These are phyloP conservation scores for Lontra canadensis DNA, from an alignment of 2,113 vertebrate genomes.

Conservation along the genomic window DNA sequence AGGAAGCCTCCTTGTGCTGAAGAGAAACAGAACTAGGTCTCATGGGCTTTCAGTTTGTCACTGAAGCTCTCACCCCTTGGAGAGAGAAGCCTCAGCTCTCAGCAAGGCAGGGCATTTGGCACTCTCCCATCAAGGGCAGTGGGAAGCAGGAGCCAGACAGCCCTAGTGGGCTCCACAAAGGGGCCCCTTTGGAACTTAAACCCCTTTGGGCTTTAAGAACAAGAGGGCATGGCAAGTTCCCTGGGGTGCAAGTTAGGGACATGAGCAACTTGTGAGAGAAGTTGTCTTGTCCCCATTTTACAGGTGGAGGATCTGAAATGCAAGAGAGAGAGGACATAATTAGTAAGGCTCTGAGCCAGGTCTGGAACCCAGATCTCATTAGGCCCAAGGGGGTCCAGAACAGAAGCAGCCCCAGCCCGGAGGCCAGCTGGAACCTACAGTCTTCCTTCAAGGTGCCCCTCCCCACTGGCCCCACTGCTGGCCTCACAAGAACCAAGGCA, in stretches of 20 bases:
- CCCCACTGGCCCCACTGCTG: too few relatives aligned
- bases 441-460: background rate
- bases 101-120: accelerated
- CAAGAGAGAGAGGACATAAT: background rate
- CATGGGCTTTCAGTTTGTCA: background rate
- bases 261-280: background rate
- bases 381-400: background rate
- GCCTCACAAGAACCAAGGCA: background rate
- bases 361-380: background rate
- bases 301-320: background rate
- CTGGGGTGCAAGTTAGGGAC: background rate
- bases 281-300: background rate
- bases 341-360: background rate
- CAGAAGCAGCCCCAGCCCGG: background rate
- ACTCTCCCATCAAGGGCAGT: background rate
- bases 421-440: background rate
- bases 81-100: background rate
- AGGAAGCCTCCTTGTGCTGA: conserved; percentile 29
- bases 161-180: background rate
- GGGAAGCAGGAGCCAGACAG: background rate
- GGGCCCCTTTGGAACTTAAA: background rate
- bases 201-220: background rate
- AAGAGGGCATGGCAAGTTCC: background rate
- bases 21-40: background rate
- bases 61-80: background rate